Base-by-base conservation (phyloP, 2,888 invertebrate species). In the Punctoribates punctum region DNA sequence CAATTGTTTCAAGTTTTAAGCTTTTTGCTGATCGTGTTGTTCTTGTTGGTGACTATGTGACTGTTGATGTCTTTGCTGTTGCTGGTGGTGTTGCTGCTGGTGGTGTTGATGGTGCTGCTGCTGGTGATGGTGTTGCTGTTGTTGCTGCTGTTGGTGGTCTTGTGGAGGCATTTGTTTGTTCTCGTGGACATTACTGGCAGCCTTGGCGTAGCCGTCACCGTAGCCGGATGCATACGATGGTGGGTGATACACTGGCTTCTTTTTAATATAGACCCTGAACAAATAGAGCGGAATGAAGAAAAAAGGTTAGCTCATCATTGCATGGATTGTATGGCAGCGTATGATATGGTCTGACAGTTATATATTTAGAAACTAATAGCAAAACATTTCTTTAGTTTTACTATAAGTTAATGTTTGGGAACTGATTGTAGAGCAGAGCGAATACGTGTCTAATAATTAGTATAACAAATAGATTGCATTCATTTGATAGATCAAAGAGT, bases 221-320 rank as follows among this genome's bases (percentile, higher is more conserved):
- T 60, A 60, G 25, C 70, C 76, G 38, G 42, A 74, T 29, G 38
- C 76, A 67, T 77, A 78, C 23, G 77, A 75, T 17, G 78, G 78
- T 27, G 78, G 78, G 48, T 78, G 78, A 57, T 78, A 78, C 9
- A 78, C 77, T 9, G 78, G 78, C 70, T 78, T 78, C 54, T 80
- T 80, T 75, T 80, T 80, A 67, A 80, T 80, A 73, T 80, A 80
- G 20, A 78, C 77, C 62, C 80, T 80, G 74, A 60, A 60, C 75
- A 60, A 48, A 75, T 42, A 46, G 29, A 38, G 60, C 34, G 46
- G 42, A 57, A 76, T 29, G 17, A 70, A 54, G 54, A 75, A 29
- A 42, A 48, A 75, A 42, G 48, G 73, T 48, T 54, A 65, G 27
- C 27, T 60, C 60, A 60, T 25, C 60, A 25, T 20, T 17, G 23